A percentile compares a stretch with the other conserved stretches of the same genome.
phyloP scores from a whole-genome alignment of 2,888 invertebrate species.

The Molorchus minor region DNA sequence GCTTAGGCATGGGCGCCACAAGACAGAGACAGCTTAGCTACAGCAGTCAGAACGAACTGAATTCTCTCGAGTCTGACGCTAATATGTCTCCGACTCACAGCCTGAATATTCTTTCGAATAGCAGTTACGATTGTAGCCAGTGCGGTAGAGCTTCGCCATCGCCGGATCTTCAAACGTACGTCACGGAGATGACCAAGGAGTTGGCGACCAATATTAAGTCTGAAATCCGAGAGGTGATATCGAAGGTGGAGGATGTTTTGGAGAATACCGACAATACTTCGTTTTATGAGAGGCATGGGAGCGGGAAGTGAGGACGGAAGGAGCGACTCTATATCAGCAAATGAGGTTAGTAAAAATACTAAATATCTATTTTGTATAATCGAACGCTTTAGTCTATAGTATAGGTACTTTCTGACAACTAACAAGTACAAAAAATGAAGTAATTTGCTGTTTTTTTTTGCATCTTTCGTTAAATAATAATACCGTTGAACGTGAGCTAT shows the following conservation, averaged over 20 bases:
- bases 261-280: slow-evolving; percentile 71
- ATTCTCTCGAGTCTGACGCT: slow-evolving; percentile 69
- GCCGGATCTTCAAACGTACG: slow-evolving; percentile 77
- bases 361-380: no score
- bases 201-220: slow-evolving; percentile 84
- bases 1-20: slow-evolving; percentile 69
- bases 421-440: no score
- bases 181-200: slow-evolving; percentile 81
- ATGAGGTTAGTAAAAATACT: slow-evolving; percentile 64
- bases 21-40: slow-evolving; percentile 70
- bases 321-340: slow-evolving; percentile 77
- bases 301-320: slow-evolving; percentile 70
- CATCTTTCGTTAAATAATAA: no score
- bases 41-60: slow-evolving; percentile 77
- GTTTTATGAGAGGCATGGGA: slow-evolving; percentile 58
- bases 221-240: slow-evolving; percentile 82
- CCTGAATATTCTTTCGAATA: slow-evolving; percentile 63
- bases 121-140: slow-evolving; percentile 67
- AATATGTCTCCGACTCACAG: slow-evolving; percentile 62
- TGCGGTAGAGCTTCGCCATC: slow-evolving; percentile 65
- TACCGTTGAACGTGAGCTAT: no score
- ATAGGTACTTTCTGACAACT: no score
- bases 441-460: no score
- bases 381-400: no score
- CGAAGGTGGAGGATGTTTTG: slow-evolving; percentile 80